Evolutionary conservation across 2,113 vertebrate genomes (phyloP), one percentile per base, ranked within the genome.

Genomic region (Panurus biarmicus): DNA sequence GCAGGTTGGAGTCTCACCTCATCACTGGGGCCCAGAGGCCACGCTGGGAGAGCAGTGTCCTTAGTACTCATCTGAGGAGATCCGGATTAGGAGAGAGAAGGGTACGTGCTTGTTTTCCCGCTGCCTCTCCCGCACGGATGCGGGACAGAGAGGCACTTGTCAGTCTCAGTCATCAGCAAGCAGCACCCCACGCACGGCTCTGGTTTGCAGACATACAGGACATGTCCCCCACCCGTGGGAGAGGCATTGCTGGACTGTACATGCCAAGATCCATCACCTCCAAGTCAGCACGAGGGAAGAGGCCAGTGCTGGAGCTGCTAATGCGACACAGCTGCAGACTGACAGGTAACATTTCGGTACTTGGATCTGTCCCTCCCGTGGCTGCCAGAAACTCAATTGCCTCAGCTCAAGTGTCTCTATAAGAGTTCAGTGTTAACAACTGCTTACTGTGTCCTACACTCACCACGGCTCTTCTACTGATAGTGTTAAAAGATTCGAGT

Each of bases 81-180:
- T 21, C 12, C 2, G 2, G 40, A 64, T 31, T 48, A 56, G 47
- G 11, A 21, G 31, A 50, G 12, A 6, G 23, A 64, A 54, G n/a
- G 58, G 20, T 11, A 14, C 0, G 3, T 24, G 36, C 45, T 56
- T 45, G 14, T 12, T 91, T 51, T 28, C 28, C 51, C 0, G 0
- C 16, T 65, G 31, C 71, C 28, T 84, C 53, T 85, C 57, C 57
- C 53, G 33, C 1, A 12, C 1, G 8, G 24, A 35, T 12, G 23
- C 50, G n/a, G 66, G 26, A 84, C 25, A 71, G 62, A 53, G 64
- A 61, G 8, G n/a, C 62, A 13, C 38, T 66, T 45, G 17, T 22
- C 1, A 0, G 29, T 42, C 48, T 67, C 44, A 26, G 69, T 10
- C 2, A 5, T 25, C 29, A 8, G 23, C 14, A 23, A 75, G 66